Evolutionary conservation across 2,888 invertebrate genomes (phyloP), one percentile per base, ranked within the genome.

Genomic region (Zygogramma bicolorata): DNA sequence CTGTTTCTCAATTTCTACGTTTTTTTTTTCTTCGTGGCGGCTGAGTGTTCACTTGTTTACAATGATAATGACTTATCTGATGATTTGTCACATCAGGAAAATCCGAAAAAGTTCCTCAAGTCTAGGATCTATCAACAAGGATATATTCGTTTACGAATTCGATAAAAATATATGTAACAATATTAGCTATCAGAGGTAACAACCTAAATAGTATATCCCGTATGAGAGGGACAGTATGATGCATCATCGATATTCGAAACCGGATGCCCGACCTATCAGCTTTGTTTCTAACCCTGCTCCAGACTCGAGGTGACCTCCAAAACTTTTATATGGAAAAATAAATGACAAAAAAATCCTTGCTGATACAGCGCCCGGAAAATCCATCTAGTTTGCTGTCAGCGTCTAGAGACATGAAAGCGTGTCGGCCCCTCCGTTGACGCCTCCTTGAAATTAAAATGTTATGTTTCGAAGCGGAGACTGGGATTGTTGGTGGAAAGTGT

Each of bases 391-490:
- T 53, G 27, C 53, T 53, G 53, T 53, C 53, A 53, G 53, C 25
- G 25, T 53, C 27, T 27, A 27, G 53, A 53, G 53, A 25, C 27
- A 25, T 27, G 27, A n/a, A n/a, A 53, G 25, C 53, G 53, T 53
- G 53, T 53, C 27, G 53, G 27, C 25, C 10, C 20, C 18, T 42
- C 8, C 22, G 53, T 53, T 53, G 53, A 27, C 53, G n/a, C 1
- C 53, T 13, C 53, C 53, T 53, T 7, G 27, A 27, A 53, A 53
- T 53, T 53, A 53, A 53, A 53, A 53, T 53, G 25, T 53, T 53
- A 13, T 53, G 53, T 53, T 53, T 27, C n/a, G 13, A 13, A 27
- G 25, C n/a, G n/a, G 53, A 27, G 13, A 22, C 15, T 53, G 53
- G 25, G 27, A 22, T 53, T 25, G 46, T 18, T 22, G 46, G 10